Conservation (phyloP, 2,888 invertebrate genomes). For the Octonoba sinensis region DNA sequence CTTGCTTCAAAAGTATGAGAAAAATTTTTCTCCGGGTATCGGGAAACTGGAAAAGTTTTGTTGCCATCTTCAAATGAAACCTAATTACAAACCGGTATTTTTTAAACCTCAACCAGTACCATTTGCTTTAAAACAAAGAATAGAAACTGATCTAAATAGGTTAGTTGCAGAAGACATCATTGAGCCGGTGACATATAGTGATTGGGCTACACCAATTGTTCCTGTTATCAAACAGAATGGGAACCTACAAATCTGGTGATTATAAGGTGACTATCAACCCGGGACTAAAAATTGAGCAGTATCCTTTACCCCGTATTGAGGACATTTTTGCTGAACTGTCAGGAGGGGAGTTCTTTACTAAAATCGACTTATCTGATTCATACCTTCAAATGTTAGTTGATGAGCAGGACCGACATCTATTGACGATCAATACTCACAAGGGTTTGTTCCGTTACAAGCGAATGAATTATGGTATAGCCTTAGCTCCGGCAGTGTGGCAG, state of each 20-base stretch:
- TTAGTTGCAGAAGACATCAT: constrained; percentile 39
- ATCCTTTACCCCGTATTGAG: constrained; percentile 66
- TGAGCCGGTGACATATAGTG: constrained; percentile 37
- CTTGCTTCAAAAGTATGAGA: constrained; percentile 45
- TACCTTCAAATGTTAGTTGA: constrained; percentile 70
- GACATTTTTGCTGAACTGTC: constrained; percentile 66
- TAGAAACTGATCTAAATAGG: constrained; percentile 35
- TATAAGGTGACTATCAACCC: constrained; percentile 67
- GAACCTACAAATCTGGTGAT: constrained; percentile 66
- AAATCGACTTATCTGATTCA: constrained; percentile 69
- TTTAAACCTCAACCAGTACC: constrained; percentile 44
- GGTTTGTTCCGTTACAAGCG: constrained; percentile 69
- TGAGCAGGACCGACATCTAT: constrained; percentile 67
- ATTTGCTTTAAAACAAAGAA: constrained; percentile 43
- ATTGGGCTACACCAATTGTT: constrained; percentile 40
- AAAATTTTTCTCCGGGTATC: constrained; percentile 37
- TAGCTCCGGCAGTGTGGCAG: constrained; percentile 69
- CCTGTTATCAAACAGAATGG: constrained; percentile 61
- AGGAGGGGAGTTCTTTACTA: too few relatives aligned
- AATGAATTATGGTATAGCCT: constrained; percentile 69
- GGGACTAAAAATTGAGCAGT: constrained; percentile 67
- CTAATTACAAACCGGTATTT: constrained; percentile 43
- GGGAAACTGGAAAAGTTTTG: constrained; percentile 42
- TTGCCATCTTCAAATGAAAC: constrained; percentile 41
- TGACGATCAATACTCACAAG: constrained; percentile 70